Base-by-base conservation (phyloP, 2,113 vertebrate genomes). In the Mobula hypostoma region DNA sequence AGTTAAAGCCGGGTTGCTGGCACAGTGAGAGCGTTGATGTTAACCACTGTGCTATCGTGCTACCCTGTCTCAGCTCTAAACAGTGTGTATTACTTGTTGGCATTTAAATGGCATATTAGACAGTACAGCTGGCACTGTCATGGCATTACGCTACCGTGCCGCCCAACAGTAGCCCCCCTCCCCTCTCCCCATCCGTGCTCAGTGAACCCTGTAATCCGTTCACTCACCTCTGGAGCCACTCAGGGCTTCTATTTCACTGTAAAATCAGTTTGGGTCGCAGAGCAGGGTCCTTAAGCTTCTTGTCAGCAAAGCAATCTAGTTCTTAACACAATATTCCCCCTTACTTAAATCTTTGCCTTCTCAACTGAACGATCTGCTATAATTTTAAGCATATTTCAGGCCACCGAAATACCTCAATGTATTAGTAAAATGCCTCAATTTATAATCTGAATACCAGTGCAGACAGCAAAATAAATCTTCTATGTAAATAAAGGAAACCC, bases 361-460 rank as follows among this genome's bases (percentile, higher is more conserved):
- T 40, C 70, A 93, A 74, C 40, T 74, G 68, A 93, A 93, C 29
- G 36, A 48, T 24, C 70, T 74, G 36, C 70, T 40, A 48, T 93
- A 93, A 93, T 93, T 70, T 93, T 5, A 74, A 76, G 40, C 68
- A 76, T 40, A 93, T 12, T 40, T 32, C 40, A 7, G 21, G 40
- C 68, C 6, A 72, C 68, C n/a, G 66, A 92, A 92, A 29, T 93
- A 74, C 70, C 91, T 93, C 91, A 27, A 93, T 93, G 56, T 76
- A 56, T 93, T 93, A 93, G 68, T 93, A 74, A 92, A 92, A 92
- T 92, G 66, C 61, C 66, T 92, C 88, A 40, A 93, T 93, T 74
- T 74, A 76, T 74, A 76, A 74, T 40, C 70, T 48, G 21, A 48
- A 48, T 74, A 36, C 70, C 91, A 56, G 21, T 70, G 21, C 40